phyloP scores from a whole-genome alignment of 2,113 vertebrate species.

The Phrynosoma blainvillii region DNA sequence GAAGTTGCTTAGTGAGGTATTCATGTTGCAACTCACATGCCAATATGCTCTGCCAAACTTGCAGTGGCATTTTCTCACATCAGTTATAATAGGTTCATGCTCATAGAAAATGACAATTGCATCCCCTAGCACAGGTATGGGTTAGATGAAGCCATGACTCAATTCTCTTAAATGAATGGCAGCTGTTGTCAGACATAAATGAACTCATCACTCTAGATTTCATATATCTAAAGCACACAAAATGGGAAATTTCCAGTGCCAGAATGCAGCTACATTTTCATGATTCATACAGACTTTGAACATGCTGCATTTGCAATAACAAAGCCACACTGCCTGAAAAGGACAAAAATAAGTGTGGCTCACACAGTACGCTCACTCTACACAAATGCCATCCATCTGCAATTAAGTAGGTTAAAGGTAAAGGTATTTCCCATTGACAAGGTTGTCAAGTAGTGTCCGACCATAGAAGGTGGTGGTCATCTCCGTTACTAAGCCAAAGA shows the following conservation, averaged over 20 bases:
- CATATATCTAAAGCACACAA: slow-evolving; percentile 11
- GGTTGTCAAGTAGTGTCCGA: no score
- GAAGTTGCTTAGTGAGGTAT: background rate
- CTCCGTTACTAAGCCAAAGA: no score
- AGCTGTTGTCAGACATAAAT: slow-evolving; percentile 10
- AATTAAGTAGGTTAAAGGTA: background rate
- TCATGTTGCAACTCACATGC: slow-evolving; percentile 10
- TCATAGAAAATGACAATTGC: background rate
- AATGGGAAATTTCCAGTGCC: background rate
- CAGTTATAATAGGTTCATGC: background rate
- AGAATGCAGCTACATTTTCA: background rate
- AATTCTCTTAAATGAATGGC: slow-evolving; percentile 1
- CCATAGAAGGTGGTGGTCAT: no score
- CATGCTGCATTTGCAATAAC: background rate
- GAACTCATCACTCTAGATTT: background rate
- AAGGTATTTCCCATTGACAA: no score
- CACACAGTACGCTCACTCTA: slow-evolving; percentile 9
- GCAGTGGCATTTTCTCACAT: background rate
- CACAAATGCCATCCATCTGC: slow-evolving; percentile 7
- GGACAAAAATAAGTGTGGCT: slow-evolving; percentile 16
- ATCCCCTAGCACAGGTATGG: background rate
- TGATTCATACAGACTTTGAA: background rate
- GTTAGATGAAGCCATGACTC: slow-evolving; percentile 1
- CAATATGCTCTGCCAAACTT: slow-evolving; percentile 1
- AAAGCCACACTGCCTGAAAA: slow-evolving; percentile 8